Evolutionary conservation across 2,888 invertebrate genomes (phyloP).

Genomic region (Sycophila texana): DNA sequence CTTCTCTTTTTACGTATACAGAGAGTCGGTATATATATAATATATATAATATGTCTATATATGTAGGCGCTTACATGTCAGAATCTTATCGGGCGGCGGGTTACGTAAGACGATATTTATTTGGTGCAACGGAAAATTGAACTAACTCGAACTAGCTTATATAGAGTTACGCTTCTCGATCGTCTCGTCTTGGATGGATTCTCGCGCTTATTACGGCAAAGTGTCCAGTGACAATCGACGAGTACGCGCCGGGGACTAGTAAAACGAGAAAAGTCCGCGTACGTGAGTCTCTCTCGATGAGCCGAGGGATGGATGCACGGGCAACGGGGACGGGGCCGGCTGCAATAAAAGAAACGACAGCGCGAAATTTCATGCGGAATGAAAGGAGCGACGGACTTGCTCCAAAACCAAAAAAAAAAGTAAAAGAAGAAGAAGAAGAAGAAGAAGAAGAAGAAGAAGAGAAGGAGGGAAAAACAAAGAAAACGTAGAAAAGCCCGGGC

Average conservation of each 20-base stretch:
- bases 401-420: no score
- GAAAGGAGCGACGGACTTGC: slow-evolving; percentile 1
- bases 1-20: slow-evolving; percentile 9
- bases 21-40: background rate
- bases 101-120: slow-evolving; percentile 18
- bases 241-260: slow-evolving; percentile 22
- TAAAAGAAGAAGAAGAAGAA: no score
- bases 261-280: slow-evolving; percentile 20
- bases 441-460: no score
- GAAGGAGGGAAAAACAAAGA: no score
- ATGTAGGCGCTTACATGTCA: background rate
- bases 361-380: background rate
- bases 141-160: background rate
- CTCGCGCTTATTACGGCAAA: background rate
- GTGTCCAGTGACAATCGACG: slow-evolving; percentile 1
- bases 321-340: background rate
- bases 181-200: slow-evolving; percentile 4
- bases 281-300: no score
- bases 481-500: no score
- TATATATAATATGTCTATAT: background rate
- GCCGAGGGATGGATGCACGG: no score
- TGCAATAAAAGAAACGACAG: background rate
- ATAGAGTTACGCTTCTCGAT: no score
- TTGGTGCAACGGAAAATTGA: background rate
- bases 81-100: slow-evolving; percentile 20